A percentile compares a stretch with the other conserved stretches of the same genome.
Conservation (phyloP, 2,797 vertebrate species). For the Stomatorhinus walkeri region DNA sequence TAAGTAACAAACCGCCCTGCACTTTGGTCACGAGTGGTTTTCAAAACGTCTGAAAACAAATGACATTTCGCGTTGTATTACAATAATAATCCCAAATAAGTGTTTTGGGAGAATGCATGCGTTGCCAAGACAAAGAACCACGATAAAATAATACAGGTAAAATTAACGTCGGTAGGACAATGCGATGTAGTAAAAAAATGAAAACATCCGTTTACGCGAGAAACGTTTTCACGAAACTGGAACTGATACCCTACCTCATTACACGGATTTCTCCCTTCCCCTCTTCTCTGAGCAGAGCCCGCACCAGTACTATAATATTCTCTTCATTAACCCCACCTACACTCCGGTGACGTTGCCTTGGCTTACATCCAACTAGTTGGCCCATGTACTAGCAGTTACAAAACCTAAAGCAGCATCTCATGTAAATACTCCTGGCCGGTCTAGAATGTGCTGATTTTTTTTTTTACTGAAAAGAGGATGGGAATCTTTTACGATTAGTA, state of each 20-base stretch:
- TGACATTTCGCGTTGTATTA: not conserved
- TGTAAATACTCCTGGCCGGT: not conserved
- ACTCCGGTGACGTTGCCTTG: conserved; percentile 42
- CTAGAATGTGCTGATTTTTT: not conserved
- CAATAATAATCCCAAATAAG: conserved; percentile 26
- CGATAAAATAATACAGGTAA: conserved; percentile 22
- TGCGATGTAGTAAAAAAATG: conserved; percentile 24
- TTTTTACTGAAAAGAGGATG: not conserved
- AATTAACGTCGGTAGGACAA: conserved; percentile 31
- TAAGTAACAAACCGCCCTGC: not conserved
- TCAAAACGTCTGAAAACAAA: conserved; percentile 30
- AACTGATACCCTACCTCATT: not conserved
- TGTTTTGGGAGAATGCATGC: conserved; percentile 23
- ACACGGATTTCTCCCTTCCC: not conserved
- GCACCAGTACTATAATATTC: conserved; percentile 25
- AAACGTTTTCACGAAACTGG: conserved; percentile 32
- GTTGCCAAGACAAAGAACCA: conserved; percentile 39
- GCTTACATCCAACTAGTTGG: not conserved
- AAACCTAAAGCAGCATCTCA: not conserved
- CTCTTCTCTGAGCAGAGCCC: not conserved
- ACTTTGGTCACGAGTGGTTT: not conserved
- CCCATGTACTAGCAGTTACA: not conserved
- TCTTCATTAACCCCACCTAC: conserved; percentile 51
- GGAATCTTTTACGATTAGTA: not conserved
- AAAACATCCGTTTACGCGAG: not conserved